These are phyloP conservation scores for Charadrius vociferus DNA, from an alignment of 2,113 vertebrate genomes.

Conservation along the genomic window DNA sequence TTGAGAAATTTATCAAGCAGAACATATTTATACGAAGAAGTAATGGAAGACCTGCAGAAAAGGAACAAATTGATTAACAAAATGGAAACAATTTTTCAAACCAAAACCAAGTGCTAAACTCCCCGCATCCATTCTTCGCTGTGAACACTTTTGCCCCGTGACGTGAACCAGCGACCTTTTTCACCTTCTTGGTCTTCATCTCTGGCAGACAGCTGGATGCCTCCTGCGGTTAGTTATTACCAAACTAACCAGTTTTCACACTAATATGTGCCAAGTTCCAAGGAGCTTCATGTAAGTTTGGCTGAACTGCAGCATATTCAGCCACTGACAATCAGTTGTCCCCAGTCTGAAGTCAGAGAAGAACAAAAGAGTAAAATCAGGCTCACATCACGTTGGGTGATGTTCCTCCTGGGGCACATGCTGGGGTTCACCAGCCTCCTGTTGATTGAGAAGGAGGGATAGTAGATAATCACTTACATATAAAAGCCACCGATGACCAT, in stretches of 20 bases:
- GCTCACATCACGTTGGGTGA: background rate
- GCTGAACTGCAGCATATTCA: background rate
- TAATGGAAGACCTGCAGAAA: background rate
- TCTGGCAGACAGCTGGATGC: background rate
- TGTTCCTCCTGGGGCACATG: background rate
- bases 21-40: background rate
- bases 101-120: background rate
- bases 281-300: background rate
- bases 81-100: background rate
- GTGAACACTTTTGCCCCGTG: background rate
- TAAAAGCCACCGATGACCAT: background rate
- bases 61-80: background rate
- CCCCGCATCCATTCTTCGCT: rapidly evolving
- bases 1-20: background rate
- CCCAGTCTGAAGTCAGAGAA: background rate
- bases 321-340: background rate
- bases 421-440: background rate
- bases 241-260: background rate
- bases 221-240: background rate
- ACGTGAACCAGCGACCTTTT: background rate
- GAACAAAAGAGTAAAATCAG: background rate
- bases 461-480: background rate
- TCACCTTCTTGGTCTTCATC: background rate
- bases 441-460: rapidly evolving
- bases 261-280: background rate